Conservation (phyloP, 1,140 invertebrate genomes). For the Drosophila oshimai region DNA sequence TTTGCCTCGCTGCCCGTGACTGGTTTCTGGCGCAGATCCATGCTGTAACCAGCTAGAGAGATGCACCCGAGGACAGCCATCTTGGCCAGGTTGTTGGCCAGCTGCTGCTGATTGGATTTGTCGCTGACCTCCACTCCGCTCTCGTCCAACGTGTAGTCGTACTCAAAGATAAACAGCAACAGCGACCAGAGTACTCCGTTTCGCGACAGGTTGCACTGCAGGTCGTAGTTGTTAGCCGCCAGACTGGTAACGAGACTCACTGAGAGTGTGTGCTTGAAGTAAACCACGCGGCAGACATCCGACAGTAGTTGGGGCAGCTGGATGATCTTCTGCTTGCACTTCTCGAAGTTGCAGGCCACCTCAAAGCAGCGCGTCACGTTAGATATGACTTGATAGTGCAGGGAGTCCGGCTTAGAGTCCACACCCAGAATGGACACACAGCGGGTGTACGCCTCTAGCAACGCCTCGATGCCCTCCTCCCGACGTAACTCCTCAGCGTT, state of each 20-base stretch:
- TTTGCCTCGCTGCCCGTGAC: constrained; percentile 52
- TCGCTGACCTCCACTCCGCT: constrained; percentile 94
- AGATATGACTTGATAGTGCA: constrained; percentile 96
- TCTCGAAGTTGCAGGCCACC: constrained; percentile 96
- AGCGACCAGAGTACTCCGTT: constrained; percentile 97
- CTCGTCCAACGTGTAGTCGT: constrained; percentile 99
- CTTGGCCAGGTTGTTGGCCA: constrained; percentile 96
- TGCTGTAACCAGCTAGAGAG: constrained; percentile 88
- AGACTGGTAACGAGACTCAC: constrained; percentile 81
- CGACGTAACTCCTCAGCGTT: constrained; percentile 98
- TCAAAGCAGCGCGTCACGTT: constrained; percentile 96
- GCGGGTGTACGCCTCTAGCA: constrained; percentile 94
- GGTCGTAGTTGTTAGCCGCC: constrained; percentile 85
- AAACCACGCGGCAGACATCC: constrained; percentile 94
- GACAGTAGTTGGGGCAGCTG: constrained; percentile 93
- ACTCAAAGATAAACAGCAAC: constrained; percentile 95
- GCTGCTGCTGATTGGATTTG: constrained; percentile 94
- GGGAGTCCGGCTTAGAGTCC: constrained; percentile 90
- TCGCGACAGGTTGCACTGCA: constrained; percentile 95
- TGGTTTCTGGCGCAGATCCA: constrained; percentile 62
- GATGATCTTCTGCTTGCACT: constrained; percentile 93
- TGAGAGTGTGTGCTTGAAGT: constrained; percentile 87
- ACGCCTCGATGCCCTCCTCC: constrained; percentile 94
- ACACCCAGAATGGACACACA: constrained; percentile 94
- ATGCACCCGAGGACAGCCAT: constrained; percentile 92